A percentile compares a stretch with the other conserved stretches of the same genome.
Conservation (phyloP, 2,797 vertebrate genomes). For the Huso huso region DNA sequence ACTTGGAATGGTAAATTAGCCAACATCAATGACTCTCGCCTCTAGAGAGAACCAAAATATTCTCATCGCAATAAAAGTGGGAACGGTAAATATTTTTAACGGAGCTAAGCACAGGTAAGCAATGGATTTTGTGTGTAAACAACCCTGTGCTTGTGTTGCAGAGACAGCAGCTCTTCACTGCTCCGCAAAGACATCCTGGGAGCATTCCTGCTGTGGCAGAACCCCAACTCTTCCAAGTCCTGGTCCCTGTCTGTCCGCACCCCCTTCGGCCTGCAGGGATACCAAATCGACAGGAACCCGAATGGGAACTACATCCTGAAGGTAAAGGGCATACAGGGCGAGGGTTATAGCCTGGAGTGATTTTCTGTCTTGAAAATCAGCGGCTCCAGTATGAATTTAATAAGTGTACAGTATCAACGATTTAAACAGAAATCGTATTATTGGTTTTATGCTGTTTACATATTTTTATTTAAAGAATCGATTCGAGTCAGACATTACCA, state of each 20-base stretch:
- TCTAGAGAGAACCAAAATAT: too few relatives aligned
- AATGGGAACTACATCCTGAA: slow-evolving; percentile 70
- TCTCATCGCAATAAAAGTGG: too few relatives aligned
- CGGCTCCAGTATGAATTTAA: too few relatives aligned
- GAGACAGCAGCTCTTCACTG: slow-evolving; percentile 64
- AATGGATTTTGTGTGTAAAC: too few relatives aligned
- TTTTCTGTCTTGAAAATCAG: too few relatives aligned
- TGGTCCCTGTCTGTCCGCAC: slow-evolving; percentile 71
- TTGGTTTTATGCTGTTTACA: too few relatives aligned
- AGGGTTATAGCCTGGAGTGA: slow-evolving; percentile 1
- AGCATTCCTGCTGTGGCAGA: slow-evolving; percentile 75
- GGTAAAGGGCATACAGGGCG: slow-evolving; percentile 47
- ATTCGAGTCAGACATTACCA: too few relatives aligned
- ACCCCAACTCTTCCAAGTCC: slow-evolving; percentile 54
- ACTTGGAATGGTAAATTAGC: too few relatives aligned
- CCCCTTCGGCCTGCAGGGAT: slow-evolving; percentile 65
- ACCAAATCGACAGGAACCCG: slow-evolving; percentile 57
- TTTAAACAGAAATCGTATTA: too few relatives aligned
- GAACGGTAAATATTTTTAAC: background rate
- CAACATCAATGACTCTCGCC: too few relatives aligned
- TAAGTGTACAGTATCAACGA: too few relatives aligned
- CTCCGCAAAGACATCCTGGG: slow-evolving; percentile 74
- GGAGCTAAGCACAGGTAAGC: background rate
- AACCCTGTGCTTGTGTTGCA: slow-evolving; percentile 35
- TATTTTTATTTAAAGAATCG: too few relatives aligned